Conservation (phyloP, 2,888 invertebrate species). For the Epinotia ramella region DNA sequence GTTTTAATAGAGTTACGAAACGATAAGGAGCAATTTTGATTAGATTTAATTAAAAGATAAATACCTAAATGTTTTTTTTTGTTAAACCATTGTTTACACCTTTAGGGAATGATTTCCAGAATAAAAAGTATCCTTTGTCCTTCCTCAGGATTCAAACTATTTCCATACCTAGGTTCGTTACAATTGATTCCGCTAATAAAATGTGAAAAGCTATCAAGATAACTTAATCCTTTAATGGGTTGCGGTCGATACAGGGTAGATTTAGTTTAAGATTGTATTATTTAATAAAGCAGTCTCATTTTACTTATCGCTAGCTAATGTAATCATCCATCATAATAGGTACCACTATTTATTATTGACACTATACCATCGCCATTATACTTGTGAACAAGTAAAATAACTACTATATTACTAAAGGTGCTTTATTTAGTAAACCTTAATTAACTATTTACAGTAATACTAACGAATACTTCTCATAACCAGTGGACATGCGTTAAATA, state of each 20-base stretch:
- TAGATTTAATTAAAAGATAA: background rate
- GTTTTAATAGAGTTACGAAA: slow-evolving; percentile 46
- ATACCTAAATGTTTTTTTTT: no score
- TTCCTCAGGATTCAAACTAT: no score
- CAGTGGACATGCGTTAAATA: slow-evolving; percentile 38
- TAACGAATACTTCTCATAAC: slow-evolving; percentile 35
- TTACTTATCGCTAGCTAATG: background rate
- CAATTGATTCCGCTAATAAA: no score
- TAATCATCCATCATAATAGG: background rate
- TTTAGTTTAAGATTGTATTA: background rate
- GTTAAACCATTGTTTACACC: no score
- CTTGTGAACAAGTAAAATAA: slow-evolving; percentile 6
- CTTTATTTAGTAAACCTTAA: slow-evolving; percentile 29
- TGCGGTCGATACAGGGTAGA: background rate
- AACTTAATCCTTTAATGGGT: background rate
- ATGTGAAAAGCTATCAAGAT: background rate
- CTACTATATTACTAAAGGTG: background rate
- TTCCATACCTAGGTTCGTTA: no score
- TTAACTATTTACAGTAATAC: slow-evolving; percentile 39
- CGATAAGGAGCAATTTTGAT: background rate
- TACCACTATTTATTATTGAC: background rate
- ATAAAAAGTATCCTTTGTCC: no score
- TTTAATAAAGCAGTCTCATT: background rate
- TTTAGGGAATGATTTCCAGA: no score
- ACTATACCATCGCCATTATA: background rate